phyloP scores from a whole-genome alignment of 1,140 invertebrate species.

The Lepidostoma basale region DNA sequence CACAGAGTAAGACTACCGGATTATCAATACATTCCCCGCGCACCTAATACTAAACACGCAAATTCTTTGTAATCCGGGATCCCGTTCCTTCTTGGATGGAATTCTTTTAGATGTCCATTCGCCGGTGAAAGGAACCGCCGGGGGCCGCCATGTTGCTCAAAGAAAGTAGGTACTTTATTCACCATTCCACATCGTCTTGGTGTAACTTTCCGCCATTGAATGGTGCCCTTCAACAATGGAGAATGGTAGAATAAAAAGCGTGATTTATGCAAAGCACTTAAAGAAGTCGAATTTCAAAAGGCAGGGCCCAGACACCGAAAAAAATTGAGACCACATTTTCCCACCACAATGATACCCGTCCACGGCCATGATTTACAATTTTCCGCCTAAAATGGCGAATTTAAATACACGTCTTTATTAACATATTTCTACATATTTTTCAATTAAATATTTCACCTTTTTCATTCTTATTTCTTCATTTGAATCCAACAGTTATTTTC shows the following conservation, averaged over 20 bases:
- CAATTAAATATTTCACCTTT: background rate
- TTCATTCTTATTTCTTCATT: background rate
- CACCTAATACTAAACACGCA: background rate
- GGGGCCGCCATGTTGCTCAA: background rate
- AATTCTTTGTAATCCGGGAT: background rate
- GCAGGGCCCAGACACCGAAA: slow-evolving; percentile 16
- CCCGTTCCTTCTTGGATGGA: background rate
- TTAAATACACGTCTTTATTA: background rate
- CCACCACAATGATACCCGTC: slow-evolving; percentile 14
- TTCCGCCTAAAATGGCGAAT: background rate
- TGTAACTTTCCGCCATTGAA: slow-evolving; percentile 11
- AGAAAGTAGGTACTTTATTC: background rate
- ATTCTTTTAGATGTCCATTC: no score
- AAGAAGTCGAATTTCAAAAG: slow-evolving; percentile 24
- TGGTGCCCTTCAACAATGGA: slow-evolving; percentile 19
- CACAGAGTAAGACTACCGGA: no score
- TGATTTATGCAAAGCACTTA: slow-evolving; percentile 29
- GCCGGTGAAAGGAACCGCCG: no score
- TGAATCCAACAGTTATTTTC: no score
- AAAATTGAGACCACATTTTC: slow-evolving; percentile 22
- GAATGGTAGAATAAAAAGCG: slow-evolving; percentile 17
- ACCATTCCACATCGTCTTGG: background rate
- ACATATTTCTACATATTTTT: background rate
- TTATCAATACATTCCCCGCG: background rate
- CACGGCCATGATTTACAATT: slow-evolving; percentile 3